Base-by-base conservation (phyloP, 1,140 invertebrate genomes). In the Rhizoglyphus robini region DNA sequence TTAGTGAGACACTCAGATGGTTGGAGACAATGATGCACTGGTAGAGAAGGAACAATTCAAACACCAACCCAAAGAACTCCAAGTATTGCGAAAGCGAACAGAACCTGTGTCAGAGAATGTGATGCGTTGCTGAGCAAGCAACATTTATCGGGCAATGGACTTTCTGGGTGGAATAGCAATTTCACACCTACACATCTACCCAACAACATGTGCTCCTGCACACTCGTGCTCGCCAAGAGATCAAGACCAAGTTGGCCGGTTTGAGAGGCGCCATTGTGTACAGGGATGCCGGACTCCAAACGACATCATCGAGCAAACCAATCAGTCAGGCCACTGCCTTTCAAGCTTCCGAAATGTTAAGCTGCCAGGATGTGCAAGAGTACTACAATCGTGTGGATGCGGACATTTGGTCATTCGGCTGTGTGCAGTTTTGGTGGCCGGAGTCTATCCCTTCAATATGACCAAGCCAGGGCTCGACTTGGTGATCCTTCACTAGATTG, bases 1-100 rank as follows among this genome's bases (percentile, higher is more conserved):
- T 90, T 77, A 88, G 90, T 70, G 90, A 95, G 69, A 86, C 88
- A 61, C 90, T 97, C 74, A 84, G 86, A 69, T 97, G 94, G 94
- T 81, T n/a, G n/a, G n/a, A n/a, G n/a, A n/a, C n/a, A n/a, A n/a
- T n/a, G n/a, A n/a, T n/a, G n/a, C n/a, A n/a, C n/a, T n/a, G n/a
- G n/a, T n/a, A n/a, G n/a, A n/a, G n/a, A n/a, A n/a, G n/a, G n/a
- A n/a, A n/a, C n/a, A n/a, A n/a, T n/a, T n/a, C n/a, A n/a, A n/a
- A n/a, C n/a, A n/a, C n/a, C n/a, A n/a, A n/a, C n/a, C n/a, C n/a
- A n/a, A 94, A 75, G 71, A 72, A 47, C 31, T 73, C 25, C 69
- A 73, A 66, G 68, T 68, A 25, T 65, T 78, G 8, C 23, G 8
- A 8, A 23, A 11, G 15, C 8, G 8, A 32, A 32, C 23, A 11